These are phyloP conservation scores for Rhopilema esculentum DNA, from an alignment of 30 jellyfish, hydroid and myxozoan genomes.

Conservation along the genomic window DNA sequence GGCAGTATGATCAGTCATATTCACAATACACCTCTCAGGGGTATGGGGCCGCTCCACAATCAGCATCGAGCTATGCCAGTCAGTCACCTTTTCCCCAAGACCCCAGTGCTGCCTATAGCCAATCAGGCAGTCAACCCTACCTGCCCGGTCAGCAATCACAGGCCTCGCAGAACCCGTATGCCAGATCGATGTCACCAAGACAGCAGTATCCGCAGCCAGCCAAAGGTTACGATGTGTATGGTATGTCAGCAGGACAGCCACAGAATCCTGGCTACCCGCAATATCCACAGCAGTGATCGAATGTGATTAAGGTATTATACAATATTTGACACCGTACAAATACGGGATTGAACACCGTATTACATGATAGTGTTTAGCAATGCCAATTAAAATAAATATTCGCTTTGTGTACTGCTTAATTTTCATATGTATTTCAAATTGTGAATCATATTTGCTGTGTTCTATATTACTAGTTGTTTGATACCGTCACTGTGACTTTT, in stretches of 20 bases:
- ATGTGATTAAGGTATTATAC: neutral
- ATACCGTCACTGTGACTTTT: too few species aligned
- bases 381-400: too few species aligned
- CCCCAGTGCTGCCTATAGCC: slow-evolving; percentile 54
- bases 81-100: slow-evolving; percentile 54
- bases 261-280: slow-evolving; percentile 37
- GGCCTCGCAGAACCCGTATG: slow-evolving; percentile 68
- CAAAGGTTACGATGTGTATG: slow-evolving; percentile 63
- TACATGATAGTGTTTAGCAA: neutral
- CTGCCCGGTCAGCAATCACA: slow-evolving; percentile 46
- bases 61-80: slow-evolving; percentile 13
- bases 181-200: slow-evolving; percentile 85
- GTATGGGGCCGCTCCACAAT: slow-evolving; percentile 6
- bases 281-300: slow-evolving; percentile 18
- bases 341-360: neutral
- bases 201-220: slow-evolving; percentile 80
- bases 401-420: neutral
- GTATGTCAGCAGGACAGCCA: slow-evolving; percentile 62
- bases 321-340: neutral
- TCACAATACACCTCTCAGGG: slow-evolving; percentile 31
- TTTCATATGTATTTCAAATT: too few species aligned
- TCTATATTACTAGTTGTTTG: too few species aligned
- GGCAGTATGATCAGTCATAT: slow-evolving; percentile 35
- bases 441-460: too few species aligned
- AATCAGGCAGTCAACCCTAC: slow-evolving; percentile 40